A percentile compares a stretch with the other conserved stretches of the same genome.
phyloP scores from a whole-genome alignment of 2,797 vertebrate genomes.

The Aplochiton taeniatus region DNA sequence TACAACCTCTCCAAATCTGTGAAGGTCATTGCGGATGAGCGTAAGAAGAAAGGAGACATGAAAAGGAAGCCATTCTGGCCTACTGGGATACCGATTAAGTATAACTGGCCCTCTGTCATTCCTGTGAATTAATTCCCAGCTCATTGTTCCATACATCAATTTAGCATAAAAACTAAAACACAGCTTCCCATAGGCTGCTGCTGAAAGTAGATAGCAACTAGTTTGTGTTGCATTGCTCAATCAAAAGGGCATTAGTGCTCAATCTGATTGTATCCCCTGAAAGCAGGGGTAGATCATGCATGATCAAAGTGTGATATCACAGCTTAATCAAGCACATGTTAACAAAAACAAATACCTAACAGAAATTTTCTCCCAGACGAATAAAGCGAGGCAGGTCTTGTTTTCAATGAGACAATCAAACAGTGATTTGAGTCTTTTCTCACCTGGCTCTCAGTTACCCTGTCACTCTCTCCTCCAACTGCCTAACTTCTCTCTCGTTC shows the following conservation, averaged over 20 bases:
- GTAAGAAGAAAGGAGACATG: slow-evolving; percentile 56
- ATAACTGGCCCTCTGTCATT: slow-evolving; percentile 62
- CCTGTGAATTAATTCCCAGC: slow-evolving; percentile 69
- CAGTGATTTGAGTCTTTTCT: too few species aligned
- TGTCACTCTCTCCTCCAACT: neutral
- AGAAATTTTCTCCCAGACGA: too few species aligned
- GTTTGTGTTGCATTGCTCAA: slow-evolving; percentile 41
- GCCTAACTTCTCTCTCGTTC: slow-evolving; percentile 12
- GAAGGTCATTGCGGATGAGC: slow-evolving; percentile 56
- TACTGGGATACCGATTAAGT: slow-evolving; percentile 53
- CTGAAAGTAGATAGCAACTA: slow-evolving; percentile 54
- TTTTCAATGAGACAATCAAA: slow-evolving; percentile 22
- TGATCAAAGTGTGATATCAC: slow-evolving; percentile 47
- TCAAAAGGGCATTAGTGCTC: slow-evolving; percentile 39
- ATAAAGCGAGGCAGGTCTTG: too few species aligned
- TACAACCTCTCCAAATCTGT: slow-evolving; percentile 19
- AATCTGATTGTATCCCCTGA: slow-evolving; percentile 11
- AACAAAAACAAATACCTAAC: too few species aligned
- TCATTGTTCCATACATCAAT: slow-evolving; percentile 62
- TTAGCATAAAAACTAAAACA: slow-evolving; percentile 60
- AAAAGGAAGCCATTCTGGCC: slow-evolving; percentile 66
- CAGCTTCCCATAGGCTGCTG: slow-evolving; percentile 36
- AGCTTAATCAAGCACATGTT: slow-evolving; percentile 12
- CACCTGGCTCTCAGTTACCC: neutral
- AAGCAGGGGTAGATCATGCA: slow-evolving; percentile 12